A percentile compares a stretch with the other conserved stretches of the same genome.
Conservation (phyloP, 2,797 vertebrate genomes). For the Spinibarbus caldwelli region DNA sequence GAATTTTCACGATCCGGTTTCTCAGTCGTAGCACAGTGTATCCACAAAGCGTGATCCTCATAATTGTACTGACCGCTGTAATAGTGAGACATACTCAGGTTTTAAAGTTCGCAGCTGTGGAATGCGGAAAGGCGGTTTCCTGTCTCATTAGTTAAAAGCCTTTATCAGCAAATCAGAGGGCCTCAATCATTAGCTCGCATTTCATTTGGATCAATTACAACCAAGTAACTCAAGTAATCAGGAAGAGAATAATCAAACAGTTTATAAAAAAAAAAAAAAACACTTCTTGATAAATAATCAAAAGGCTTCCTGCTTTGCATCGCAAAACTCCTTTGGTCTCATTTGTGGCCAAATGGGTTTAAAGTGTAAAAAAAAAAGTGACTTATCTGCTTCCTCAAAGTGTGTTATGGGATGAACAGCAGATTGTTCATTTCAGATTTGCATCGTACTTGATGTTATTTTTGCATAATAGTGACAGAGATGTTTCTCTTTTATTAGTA, state of each 20-base stretch:
- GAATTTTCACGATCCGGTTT: background rate
- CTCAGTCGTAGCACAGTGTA: background rate
- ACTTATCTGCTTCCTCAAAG: background rate
- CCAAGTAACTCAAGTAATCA: conserved; percentile 63
- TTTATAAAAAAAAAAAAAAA: conserved; percentile 61
- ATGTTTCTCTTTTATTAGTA: conserved; percentile 74
- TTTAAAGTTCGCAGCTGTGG: conserved; percentile 61
- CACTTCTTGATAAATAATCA: conserved; percentile 51
- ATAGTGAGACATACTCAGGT: conserved; percentile 36
- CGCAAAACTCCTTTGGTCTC: background rate
- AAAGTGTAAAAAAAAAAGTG: background rate
- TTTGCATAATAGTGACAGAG: conserved; percentile 5
- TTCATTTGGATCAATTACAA: conserved; percentile 63
- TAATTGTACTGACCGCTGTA: conserved; percentile 13
- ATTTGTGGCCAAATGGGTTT: background rate
- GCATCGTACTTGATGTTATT: background rate
- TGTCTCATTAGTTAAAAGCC: conserved; percentile 65
- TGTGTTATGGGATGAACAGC: background rate
- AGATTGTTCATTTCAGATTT: background rate
- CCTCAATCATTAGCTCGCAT: conserved; percentile 55
- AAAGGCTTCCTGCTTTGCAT: conserved; percentile 62
- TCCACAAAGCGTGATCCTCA: background rate
- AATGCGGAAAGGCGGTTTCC: conserved; percentile 81
- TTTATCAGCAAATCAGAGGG: conserved; percentile 62
- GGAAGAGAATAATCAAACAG: conserved; percentile 74